Base-by-base conservation (phyloP, 1,140 invertebrate species). In the Formica selysi region DNA sequence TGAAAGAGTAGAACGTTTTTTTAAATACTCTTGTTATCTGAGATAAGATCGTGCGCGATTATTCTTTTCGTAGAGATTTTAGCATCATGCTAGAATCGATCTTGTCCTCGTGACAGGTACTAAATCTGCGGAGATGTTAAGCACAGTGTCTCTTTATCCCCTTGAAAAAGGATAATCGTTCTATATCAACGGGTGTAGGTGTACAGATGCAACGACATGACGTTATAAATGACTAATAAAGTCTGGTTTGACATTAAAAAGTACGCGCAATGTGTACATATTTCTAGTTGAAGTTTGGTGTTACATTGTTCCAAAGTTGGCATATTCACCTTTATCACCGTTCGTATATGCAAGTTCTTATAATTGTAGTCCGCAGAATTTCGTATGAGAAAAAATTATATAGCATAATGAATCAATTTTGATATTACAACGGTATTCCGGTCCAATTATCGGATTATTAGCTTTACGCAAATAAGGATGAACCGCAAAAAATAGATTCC, bases 291-390 rank as follows among this genome's bases (percentile, higher is more conserved):
- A 83, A 83, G 57, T 83, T 83, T 83, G 79, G 68, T 83, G 79
- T 83, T 83, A 83, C 68, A 83, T 83, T 83, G 79, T 74, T 73
- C 68, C 79, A 83, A 83, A 74, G 59, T 83, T 83, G 68, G 68
- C 54, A 83, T 74, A 74, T 83, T 73, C 67, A 74, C 36, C 26
- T 81, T 62, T 74, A 83, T 83, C 79, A 83, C 68, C 38, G n/a
- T 38, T 61, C n/a, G 26, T 73, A 59, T 51, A 54, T 54, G 44
- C 74, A 19, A 36, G 71, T 73, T 70, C 38, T 59, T 80, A 6
- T 16, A 29, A 19, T 29, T 13, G 22, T 59, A 81, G 16, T 81
- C 51, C 38, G 51, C 65, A 13, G 11, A 81, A 38, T 81, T 59
- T 26, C 19, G 19, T 44, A 16, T 44, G 54, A 62, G 54, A 83